phyloP scores from a whole-genome alignment of 1,140 invertebrate species.

The Zaprionus camerounensis region DNA sequence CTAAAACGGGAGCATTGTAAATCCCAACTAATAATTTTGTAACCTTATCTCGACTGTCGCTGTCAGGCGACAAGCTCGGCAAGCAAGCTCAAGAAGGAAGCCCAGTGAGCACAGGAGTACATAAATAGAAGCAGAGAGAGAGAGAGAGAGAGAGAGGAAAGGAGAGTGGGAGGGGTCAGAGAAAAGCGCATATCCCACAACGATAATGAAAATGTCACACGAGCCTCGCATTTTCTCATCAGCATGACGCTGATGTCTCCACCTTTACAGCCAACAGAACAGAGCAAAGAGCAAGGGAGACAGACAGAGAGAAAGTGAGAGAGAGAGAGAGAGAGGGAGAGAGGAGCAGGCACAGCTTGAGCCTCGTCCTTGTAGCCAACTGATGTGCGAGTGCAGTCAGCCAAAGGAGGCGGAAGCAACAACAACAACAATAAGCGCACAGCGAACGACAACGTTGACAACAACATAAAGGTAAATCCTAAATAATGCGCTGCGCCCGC shows the following conservation, averaged over 20 bases:
- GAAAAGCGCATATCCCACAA: conserved; percentile 80
- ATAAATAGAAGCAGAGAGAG: neutral
- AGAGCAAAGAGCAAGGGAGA: conserved; percentile 7
- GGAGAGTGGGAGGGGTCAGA: conserved; percentile 21
- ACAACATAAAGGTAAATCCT: conserved; percentile 83
- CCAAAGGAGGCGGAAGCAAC: conserved; percentile 47
- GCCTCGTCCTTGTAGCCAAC: conserved; percentile 8
- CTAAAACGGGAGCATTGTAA: conserved; percentile 77
- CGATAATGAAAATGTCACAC: conserved; percentile 83
- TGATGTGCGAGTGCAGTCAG: conserved; percentile 54
- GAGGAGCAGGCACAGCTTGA: conserved; percentile 21
- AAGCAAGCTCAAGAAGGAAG: neutral
- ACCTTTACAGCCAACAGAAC: conserved; percentile 52
- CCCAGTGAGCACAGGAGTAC: neutral
- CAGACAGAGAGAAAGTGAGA: neutral
- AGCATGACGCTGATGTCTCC: conserved; percentile 53
- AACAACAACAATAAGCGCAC: conserved; percentile 28
- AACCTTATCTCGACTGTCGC: conserved; percentile 76
- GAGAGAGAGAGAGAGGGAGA: neutral
- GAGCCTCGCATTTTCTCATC: conserved; percentile 83
- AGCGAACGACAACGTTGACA: conserved; percentile 61
- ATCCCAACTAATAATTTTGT: conserved; percentile 83
- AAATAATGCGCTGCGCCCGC: conserved; percentile 77
- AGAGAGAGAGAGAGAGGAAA: conserved; percentile 12
- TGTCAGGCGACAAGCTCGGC: conserved; percentile 54